Percentiles rank a stretch among this genome's conserved stretches.
Conservation (phyloP, 2,797 vertebrate species). For the Gadopsis bispinosus region DNA sequence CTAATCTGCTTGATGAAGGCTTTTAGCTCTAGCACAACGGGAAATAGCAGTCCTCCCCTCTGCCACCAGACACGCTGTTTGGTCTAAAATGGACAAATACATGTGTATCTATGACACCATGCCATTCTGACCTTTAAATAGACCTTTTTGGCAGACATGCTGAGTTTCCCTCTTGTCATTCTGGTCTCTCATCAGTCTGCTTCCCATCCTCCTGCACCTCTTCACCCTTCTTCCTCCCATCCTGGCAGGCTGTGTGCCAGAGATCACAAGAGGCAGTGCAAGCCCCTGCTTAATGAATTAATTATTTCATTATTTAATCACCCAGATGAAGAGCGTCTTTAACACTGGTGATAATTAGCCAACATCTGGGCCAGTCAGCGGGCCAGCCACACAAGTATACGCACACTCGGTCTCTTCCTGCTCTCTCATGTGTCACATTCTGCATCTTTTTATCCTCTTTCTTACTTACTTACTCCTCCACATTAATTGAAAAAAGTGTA, state of each 20-base stretch:
- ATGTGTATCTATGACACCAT: constrained; percentile 18
- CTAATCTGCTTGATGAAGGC: constrained; percentile 69
- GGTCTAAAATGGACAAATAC: constrained; percentile 29
- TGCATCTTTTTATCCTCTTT: constrained; percentile 17
- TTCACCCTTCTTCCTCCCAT: constrained; percentile 36
- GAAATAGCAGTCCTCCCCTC: constrained; percentile 32
- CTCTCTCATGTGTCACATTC: constrained; percentile 33
- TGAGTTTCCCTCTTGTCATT: constrained; percentile 33
- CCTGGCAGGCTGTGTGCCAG: constrained; percentile 76
- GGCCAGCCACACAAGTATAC: constrained; percentile 69
- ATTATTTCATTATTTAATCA: constrained; percentile 91
- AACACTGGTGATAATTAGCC: constrained; percentile 87
- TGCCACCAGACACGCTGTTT: constrained; percentile 21
- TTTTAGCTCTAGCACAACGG: constrained; percentile 41
- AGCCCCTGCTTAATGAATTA: constrained; percentile 84
- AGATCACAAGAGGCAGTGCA: constrained; percentile 84
- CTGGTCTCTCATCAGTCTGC: constrained; percentile 43
- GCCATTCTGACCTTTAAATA: constrained; percentile 26
- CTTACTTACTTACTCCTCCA: not conserved
- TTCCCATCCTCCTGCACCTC: constrained; percentile 50
- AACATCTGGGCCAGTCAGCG: constrained; percentile 85
- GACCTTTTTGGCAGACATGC: constrained; percentile 31
- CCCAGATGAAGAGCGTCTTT: constrained; percentile 86
- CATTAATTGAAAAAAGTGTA: not conserved
- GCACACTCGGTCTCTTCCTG: constrained; percentile 40